Evolutionary conservation across 30 jellyfish, hydroid and myxozoan genomes (phyloP), one percentile per base, ranked within the genome.

Genomic region (Hydractinia echinata): DNA sequence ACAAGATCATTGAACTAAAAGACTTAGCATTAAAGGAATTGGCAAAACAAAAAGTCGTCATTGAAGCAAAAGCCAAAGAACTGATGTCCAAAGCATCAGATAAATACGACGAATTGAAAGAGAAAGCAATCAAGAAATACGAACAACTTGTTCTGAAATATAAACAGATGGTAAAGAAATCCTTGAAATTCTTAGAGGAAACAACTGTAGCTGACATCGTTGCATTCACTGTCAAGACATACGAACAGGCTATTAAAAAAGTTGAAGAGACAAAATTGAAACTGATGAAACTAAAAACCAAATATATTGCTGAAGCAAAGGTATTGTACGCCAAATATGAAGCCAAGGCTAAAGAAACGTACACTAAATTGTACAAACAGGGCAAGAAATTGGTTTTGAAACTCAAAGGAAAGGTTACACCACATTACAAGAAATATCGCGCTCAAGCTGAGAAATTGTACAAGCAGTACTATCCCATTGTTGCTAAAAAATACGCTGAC

Each of bases 201-300:
- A 87, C 95, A 20, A 93, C 99, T 15, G 61, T 93, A 14, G 96
- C 89, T 76, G 94, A 87, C 50, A 73, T 91, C 53, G 98, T 86
- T 19, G 13, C 49, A 10, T 78, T 74, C 61, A 49, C 86, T 8
- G 67, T 39, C 44, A 85, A 73, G 51, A 91, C 82, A 61, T 60
- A 64, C 30, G 72, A 81, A 54, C 86, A 81, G 50, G 14, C 72
- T 13, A 64, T 67, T 10, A 10, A 39, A 39, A 69, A 76, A 54
- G 88, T 64, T 5, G 69, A 55, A 53, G 87, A 76, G 51, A 21
- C 69, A 20, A 19, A 80, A 66, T 20, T 5, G 19, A 78, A 51
- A 53, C 55, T 61, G 7, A 69, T 9, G 16, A 89, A 54, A 14
- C 53, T 77, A 66, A 51, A 81, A 20, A 51, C 6, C 5, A 74